Evolutionary conservation across 1,140 invertebrate genomes (phyloP).

Genomic region (Ceratitis capitata): DNA sequence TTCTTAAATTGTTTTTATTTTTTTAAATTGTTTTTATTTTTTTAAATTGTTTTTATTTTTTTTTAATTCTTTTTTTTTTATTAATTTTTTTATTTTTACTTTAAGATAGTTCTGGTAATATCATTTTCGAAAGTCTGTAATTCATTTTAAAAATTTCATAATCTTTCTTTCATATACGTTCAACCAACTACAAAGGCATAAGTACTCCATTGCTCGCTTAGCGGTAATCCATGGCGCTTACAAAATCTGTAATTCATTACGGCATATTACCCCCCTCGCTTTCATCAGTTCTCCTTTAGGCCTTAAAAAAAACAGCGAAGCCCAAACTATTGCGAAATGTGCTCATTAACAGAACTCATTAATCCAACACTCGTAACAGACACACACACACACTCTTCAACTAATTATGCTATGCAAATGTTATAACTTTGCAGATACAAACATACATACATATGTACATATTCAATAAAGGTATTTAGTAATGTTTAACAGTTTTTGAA

Average conservation of each 20-base stretch:
- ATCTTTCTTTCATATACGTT: neutral
- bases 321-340: neutral
- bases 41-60: neutral
- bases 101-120: too few species aligned
- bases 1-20: neutral
- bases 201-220: neutral
- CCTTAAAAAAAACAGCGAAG: neutral
- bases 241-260: neutral
- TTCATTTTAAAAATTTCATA: neutral
- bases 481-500: neutral
- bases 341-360: neutral
- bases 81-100: too few species aligned
- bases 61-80: too few species aligned
- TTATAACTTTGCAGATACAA: too few species aligned
- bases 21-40: neutral
- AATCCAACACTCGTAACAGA: neutral
- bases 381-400: neutral
- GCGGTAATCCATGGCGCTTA: neutral
- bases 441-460: neutral
- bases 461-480: too few species aligned
- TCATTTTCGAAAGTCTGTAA: neutral
- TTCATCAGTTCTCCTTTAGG: neutral
- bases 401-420: neutral
- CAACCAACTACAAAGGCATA: neutral
- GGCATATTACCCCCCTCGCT: neutral